phyloP scores from a whole-genome alignment of 1,140 invertebrate species.

The roundworm (Caenorhabditis elegans) region WBcel235 BX284602.5:7673501-7674000 shows the following conservation, averaged over 20 bases:
- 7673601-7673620: too few species aligned
- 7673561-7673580: too few species aligned
- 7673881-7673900: not conserved
- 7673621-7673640: too few species aligned
- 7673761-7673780: not conserved
- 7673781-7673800: conserved; percentile 20
- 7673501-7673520: too few species aligned
- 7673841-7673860: conserved; percentile 31
- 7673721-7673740: not conserved
- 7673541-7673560: too few species aligned
- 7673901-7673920: not conserved
- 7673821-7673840: conserved; percentile 30
- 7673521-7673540: too few species aligned
- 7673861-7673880: not conserved
- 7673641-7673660: too few species aligned
- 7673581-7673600: too few species aligned
- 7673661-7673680: not conserved
- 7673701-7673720: not conserved
- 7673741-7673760: not conserved
- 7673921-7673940: not conserved
- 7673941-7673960: not conserved
- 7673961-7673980: not conserved
- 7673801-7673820: not conserved
- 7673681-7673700: not conserved
- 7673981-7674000: conserved; percentile 9